A percentile compares a stretch with the other conserved stretches of the same genome.
Conservation (phyloP, 2,113 vertebrate genomes). For the Syrmaticus mikado region DNA sequence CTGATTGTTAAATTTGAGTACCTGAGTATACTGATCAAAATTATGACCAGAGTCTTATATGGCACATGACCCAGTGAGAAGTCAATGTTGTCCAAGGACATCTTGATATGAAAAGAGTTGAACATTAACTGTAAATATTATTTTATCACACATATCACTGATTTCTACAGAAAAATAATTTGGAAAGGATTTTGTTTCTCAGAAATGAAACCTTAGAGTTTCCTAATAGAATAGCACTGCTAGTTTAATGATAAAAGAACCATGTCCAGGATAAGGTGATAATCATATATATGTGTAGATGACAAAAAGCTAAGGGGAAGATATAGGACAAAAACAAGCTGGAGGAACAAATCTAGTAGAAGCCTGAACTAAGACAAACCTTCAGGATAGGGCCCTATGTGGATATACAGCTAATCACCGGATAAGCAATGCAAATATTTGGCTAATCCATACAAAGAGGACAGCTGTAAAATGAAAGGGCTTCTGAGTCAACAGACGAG, state of each 20-base stretch:
- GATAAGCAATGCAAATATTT: not conserved
- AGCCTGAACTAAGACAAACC: not conserved
- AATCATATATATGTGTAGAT: not conserved
- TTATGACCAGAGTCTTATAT: not conserved
- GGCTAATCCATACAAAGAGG: not conserved
- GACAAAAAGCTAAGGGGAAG: not conserved
- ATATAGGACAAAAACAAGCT: not conserved
- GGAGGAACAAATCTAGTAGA: not conserved
- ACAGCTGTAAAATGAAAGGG: not conserved
- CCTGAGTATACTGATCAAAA: conserved; percentile 3
- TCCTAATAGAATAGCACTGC: not conserved
- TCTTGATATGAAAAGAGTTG: not conserved
- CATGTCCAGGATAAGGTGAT: not conserved
- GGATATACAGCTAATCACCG: not conserved
- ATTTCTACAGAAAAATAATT: not conserved
- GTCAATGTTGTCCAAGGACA: not conserved
- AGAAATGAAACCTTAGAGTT: not conserved
- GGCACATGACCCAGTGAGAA: not conserved
- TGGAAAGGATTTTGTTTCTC: not conserved
- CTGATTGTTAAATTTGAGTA: conserved; percentile 54
- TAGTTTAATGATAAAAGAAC: not conserved
- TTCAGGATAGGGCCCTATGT: not conserved
- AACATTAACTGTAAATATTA: not conserved
- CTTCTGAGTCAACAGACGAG: not conserved
- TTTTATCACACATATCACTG: not conserved